Evolutionary conservation across 1,140 invertebrate genomes (phyloP), one percentile per base, ranked within the genome.

Genomic region (Bombus polaris): DNA sequence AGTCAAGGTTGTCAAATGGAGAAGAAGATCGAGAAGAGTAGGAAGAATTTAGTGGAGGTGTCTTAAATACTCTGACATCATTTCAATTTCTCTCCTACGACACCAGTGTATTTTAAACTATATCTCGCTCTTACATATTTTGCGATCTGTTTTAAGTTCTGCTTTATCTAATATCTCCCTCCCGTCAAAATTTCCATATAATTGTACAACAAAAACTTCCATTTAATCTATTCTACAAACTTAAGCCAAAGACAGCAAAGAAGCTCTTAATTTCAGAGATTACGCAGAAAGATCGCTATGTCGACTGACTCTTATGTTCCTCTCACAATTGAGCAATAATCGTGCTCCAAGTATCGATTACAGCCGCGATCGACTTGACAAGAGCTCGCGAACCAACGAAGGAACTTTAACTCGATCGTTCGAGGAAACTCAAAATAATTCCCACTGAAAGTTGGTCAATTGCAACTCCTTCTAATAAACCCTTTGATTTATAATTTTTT

Each of bases 281-380:
- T 47, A 74, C n/a, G 42, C 28, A 74, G 39, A 74, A 74, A 12
- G n/a, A 74, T 74, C 15, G 42, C 42, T 35, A 47, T 74, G 72
- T 35, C 42, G n/a, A 18, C 25, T 35, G n/a, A 10, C 42, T 74
- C 32, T 74, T 47, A 74, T 35, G n/a, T 74, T 47, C n/a, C 22
- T 74, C 42, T 74, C 42, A 32, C 42, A 74, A 47, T 74, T 47
- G 42, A 74, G 39, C n/a, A 74, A 74, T 74, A 74, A 47, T 13
- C 42, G 28, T 18, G 70, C 39, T 44, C 25, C 2, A 42, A n/a
- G n/a, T 32, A 47, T 74, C 42, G 72, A 74, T 74, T 47, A 25
- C 15, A 32, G 4, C 0, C 3, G 28, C 35, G 32, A 47, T 32
- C 42, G 18, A 25, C n/a, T 25, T 13, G 39, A 44, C 6, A 72